Evolutionary conservation across 2,888 invertebrate genomes (phyloP), one percentile per base, ranked within the genome.

Genomic region (Phortica magna): DNA sequence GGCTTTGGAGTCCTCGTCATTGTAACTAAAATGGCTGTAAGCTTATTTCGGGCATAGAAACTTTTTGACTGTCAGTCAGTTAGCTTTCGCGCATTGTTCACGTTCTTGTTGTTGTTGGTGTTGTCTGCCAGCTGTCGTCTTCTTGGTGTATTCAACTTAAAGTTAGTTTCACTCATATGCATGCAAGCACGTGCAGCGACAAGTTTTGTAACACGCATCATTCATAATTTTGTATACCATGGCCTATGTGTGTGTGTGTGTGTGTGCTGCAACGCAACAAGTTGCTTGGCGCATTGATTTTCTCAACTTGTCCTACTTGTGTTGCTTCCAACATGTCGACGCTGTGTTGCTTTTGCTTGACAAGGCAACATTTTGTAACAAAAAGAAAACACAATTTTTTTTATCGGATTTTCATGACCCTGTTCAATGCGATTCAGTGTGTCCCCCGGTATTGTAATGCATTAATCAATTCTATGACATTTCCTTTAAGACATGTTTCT

Each of bases 211-310:
- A 31, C 31, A 31, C 31, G 71, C 79, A 73, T 68, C 64, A 78
- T 72, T 83, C 78, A 59, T 70, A 78, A 78, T 76, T 77, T 71
- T 55, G 70, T 71, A 43, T 55, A 12, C 48, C 7, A 6, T 48
- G 48, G 2, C 31, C 31, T 31, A 2, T 31, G 5, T 31, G 31
- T 31, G 7, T 48, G 3, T 31, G 5, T 31, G 31, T 31, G 7
- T 48, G 3, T 48, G 48, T 48, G 0, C 10, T 17, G 31, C 22
- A 61, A 48, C 65, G 79, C 84, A 85, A 85, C 84, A 85, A 77
- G 84, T 85, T 77, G 31, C 55, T 61, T 53, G 57, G 31, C 12
- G 53, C 70, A 76, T 80, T 80, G 80, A 81, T 80, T 79, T 76
- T 76, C 67, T 43, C 70, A 73, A 73, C 61, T 76, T 65, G 78